Percentiles rank a stretch among this genome's conserved stretches.
Conservation (phyloP, 2,797 vertebrate species). For the Typhlichthys subterraneus region DNA sequence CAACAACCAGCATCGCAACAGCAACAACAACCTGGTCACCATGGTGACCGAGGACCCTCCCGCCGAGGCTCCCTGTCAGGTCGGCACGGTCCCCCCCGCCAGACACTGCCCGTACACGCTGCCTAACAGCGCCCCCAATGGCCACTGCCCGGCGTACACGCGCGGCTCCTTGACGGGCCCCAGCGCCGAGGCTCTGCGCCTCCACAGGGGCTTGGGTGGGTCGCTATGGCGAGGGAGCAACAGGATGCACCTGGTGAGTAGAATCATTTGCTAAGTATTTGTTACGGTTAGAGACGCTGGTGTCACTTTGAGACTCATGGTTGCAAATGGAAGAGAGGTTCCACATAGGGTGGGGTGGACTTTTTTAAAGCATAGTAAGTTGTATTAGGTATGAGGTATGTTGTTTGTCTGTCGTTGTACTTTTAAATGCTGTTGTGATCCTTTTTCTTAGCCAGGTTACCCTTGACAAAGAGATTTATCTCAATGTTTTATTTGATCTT, state of each 20-base stretch:
- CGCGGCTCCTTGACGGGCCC: constrained; percentile 62
- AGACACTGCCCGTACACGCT: constrained; percentile 77
- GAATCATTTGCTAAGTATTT: no score
- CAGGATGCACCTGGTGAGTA: constrained; percentile 87
- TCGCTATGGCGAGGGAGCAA: constrained; percentile 63
- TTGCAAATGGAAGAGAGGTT: no score
- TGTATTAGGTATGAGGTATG: no score
- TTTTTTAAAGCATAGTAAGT: no score
- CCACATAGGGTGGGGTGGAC: no score
- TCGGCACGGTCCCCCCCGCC: constrained; percentile 16
- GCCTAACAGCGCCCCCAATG: constrained; percentile 60
- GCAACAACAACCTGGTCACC: constrained; percentile 49
- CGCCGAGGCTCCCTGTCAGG: constrained; percentile 7
- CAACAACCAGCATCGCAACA: constrained; percentile 40
- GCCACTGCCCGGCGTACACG: constrained; percentile 77
- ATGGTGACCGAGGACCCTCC: constrained; percentile 23
- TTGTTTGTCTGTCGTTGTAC: no score
- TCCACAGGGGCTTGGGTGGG: constrained; percentile 54
- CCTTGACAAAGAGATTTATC: no score
- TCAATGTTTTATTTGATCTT: no score
- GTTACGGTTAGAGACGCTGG: no score
- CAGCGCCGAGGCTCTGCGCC: constrained; percentile 23
- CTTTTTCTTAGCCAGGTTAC: no score
- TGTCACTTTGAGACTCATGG: no score
- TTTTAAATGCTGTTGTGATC: no score